A percentile compares a stretch with the other conserved stretches of the same genome.
These are phyloP conservation scores for Megaceryle alcyon DNA, from an alignment of 2,797 vertebrate species.

Conservation along the genomic window DNA sequence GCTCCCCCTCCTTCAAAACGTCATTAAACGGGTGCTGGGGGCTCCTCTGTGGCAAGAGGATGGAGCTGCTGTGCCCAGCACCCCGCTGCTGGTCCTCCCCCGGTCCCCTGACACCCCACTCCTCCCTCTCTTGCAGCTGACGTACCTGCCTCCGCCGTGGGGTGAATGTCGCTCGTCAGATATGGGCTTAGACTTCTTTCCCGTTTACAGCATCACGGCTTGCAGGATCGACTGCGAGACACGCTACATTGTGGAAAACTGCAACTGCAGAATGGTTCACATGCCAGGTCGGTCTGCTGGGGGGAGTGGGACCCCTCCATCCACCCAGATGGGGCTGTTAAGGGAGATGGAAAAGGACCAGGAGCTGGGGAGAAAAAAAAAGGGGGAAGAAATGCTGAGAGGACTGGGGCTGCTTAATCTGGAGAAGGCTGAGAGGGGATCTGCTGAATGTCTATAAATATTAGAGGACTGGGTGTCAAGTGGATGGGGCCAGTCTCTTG, in stretches of 20 bases:
- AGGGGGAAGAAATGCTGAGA: too few relatives aligned
- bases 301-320: not conserved
- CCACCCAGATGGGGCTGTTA: not conserved
- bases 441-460: too few relatives aligned
- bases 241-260: conserved; percentile 96
- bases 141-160: conserved; percentile 96
- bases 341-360: too few relatives aligned
- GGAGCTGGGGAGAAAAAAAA: too few relatives aligned
- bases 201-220: conserved; percentile 94
- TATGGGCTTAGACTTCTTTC: conserved; percentile 92
- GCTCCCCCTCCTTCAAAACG: not conserved
- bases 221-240: conserved; percentile 99
- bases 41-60: not conserved
- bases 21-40: not conserved
- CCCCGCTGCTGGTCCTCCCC: rapidly evolving
- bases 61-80: not conserved
- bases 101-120: not conserved
- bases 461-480: too few relatives aligned
- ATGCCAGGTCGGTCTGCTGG: conserved; percentile 87
- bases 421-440: too few relatives aligned
- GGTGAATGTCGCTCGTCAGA: conserved; percentile 93
- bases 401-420: too few relatives aligned
- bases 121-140: conserved; percentile 83
- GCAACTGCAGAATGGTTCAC: conserved; percentile 98
- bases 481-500: too few relatives aligned